Evolutionary conservation across 1,140 invertebrate species (phyloP), one percentile per base, ranked within the genome.

Genomic region (Leptinotarsa defecta): DNA sequence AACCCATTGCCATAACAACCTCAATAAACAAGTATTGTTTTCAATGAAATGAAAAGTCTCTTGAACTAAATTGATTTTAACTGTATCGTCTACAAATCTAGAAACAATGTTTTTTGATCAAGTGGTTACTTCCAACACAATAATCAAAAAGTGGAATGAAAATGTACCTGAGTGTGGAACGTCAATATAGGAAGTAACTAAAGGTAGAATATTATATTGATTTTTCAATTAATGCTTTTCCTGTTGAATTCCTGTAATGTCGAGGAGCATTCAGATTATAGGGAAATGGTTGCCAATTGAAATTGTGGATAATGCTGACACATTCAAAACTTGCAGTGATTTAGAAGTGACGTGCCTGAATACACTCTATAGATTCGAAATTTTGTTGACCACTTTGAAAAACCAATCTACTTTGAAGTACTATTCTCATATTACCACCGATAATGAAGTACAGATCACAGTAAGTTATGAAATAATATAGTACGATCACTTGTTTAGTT

Each of bases 211-310:
- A 27, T 27, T 27, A 6, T 57, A 57, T 15, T 57, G 52, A 57
- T 15, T 17, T 57, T 19, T 17, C 4, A 6, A 15, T 57, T 57
- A 6, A 57, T 19, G 15, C n/a, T 57, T 57, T 19, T 57, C 3
- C 64, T 17, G 17, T n/a, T 24, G 15, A 67, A 67, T 24, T 20
- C 67, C 34, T 71, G 52, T 72, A 69, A 84, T 84, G 83, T 81
- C 83, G 43, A 78, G 79, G 72, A 83, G 78, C 74, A 77, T 81
- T 22, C 76, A 79, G 48, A 84, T 81, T 20, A 74, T 85, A 48
- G 78, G 79, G 15, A 85, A 85, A 79, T 85, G 84, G 84, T 72
- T 85, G 22, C 83, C 83, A 34, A 8, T 76, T 19, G 76, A 82
- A 49, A 80, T 74, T 27, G 73, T 80, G 69, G 80, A 82, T 24